Percentiles rank a stretch among this genome's conserved stretches.
Evolutionary conservation across 1,140 invertebrate species (phyloP).

Genomic region (Eufriesea mexicana): DNA sequence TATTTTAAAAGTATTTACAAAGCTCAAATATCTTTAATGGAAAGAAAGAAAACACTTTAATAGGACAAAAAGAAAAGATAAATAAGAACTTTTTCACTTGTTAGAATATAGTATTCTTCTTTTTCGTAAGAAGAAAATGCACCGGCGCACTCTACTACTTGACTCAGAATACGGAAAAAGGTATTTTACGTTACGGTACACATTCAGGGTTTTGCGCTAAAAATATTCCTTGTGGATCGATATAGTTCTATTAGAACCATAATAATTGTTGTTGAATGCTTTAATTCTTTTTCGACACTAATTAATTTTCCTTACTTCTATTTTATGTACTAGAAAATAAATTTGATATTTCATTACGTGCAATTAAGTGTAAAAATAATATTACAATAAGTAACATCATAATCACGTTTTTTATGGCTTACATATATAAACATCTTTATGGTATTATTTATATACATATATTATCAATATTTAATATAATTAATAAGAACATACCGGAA

Average conservation of each 20-base stretch:
- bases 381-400: not conserved
- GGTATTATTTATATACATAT: not conserved
- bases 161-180: conserved; percentile 15
- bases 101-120: not conserved
- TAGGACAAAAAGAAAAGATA: not conserved
- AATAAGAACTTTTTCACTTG: not conserved
- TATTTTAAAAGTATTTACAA: not conserved
- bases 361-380: not conserved
- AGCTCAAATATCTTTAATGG: not conserved
- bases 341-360: not conserved
- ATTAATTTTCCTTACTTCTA: not conserved
- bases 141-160: not conserved
- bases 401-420: not conserved
- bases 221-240: conserved; percentile 45
- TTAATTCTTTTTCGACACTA: not conserved
- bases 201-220: conserved; percentile 44
- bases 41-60: not conserved
- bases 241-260: conserved; percentile 24
- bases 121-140: not conserved
- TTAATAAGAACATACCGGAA: not conserved
- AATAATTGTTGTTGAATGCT: not conserved
- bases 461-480: not conserved
- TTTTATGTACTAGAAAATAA: not conserved
- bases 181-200: conserved; percentile 23
- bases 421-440: not conserved